Conservation (phyloP, 1,140 invertebrate genomes). For the Brachionus asplanchnoidis region DNA sequence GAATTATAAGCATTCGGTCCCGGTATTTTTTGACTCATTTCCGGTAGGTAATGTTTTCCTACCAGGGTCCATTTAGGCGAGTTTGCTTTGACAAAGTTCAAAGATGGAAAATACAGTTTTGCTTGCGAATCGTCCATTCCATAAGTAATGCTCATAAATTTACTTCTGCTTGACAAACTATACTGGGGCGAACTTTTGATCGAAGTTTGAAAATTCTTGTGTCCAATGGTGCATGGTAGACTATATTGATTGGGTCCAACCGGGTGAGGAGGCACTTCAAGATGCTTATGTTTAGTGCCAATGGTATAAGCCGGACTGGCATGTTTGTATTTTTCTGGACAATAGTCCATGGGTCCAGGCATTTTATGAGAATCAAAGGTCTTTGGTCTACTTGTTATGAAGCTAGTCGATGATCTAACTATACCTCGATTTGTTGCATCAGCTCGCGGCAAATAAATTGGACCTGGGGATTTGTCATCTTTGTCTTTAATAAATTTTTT, state of each 20-base stretch:
- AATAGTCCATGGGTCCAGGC: not conserved
- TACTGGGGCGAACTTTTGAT: not conserved
- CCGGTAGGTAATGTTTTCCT: not conserved
- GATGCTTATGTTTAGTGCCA: slow-evolving; percentile 27
- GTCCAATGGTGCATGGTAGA: not conserved
- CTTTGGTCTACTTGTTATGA: not conserved
- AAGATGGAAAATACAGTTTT: not conserved
- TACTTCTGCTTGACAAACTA: not conserved
- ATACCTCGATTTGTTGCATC: not conserved
- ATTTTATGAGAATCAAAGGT: not conserved
- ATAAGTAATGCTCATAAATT: slow-evolving; percentile 41
- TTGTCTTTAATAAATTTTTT: not conserved
- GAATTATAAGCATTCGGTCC: slow-evolving; percentile 24
- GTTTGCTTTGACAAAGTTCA: not conserved
- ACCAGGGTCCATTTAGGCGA: slow-evolving; percentile 1
- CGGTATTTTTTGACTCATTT: not conserved
- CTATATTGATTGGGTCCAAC: slow-evolving; percentile 26
- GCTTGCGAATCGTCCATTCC: slow-evolving; percentile 25
- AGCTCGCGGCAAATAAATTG: slow-evolving; percentile 17
- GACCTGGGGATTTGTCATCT: not conserved
- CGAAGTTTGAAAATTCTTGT: not conserved
- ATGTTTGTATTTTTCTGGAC: not conserved
- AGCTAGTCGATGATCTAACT: not conserved
- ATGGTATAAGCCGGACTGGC: not conserved
- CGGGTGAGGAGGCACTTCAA: not conserved